Evolutionary conservation across 2,113 vertebrate species (phyloP).

Genomic region (Zootoca vivipara): DNA sequence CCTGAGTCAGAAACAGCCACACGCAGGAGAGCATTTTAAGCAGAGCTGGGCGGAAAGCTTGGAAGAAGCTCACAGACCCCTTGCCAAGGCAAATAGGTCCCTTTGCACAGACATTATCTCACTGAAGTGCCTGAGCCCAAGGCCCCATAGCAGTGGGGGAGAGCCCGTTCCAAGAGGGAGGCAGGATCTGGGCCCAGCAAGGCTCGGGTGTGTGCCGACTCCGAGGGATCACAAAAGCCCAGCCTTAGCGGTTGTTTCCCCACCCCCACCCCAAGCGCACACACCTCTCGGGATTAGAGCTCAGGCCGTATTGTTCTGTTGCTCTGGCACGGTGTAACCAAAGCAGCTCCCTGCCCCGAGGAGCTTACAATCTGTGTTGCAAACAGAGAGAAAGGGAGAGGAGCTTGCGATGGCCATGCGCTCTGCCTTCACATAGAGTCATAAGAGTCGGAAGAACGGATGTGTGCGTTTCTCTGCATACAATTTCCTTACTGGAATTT

Average conservation of each 20-base stretch:
- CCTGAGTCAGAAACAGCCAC: conserved; percentile 30
- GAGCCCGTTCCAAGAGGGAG: background rate
- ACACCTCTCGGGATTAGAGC: no score
- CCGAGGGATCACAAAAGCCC: background rate
- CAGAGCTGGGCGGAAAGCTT: conserved; percentile 45
- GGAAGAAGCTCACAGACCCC: background rate
- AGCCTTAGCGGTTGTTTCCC: fast-evolving
- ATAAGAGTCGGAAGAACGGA: no score
- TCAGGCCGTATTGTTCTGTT: background rate
- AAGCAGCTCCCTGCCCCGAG: background rate
- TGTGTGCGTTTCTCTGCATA: no score
- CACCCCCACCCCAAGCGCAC: background rate
- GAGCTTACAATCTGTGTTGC: background rate
- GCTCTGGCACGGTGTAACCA: background rate
- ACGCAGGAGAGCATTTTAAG: background rate
- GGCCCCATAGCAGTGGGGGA: no score
- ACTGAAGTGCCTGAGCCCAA: background rate
- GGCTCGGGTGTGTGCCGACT: background rate
- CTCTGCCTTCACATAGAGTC: no score
- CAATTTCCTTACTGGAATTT: no score
- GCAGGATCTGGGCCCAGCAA: background rate
- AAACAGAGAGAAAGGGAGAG: background rate
- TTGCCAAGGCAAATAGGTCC: conserved; percentile 48
- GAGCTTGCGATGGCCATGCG: no score
- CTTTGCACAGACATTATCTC: conserved; percentile 46